Conservation (phyloP, 2,113 vertebrate genomes). For the Scortum barcoo region DNA sequence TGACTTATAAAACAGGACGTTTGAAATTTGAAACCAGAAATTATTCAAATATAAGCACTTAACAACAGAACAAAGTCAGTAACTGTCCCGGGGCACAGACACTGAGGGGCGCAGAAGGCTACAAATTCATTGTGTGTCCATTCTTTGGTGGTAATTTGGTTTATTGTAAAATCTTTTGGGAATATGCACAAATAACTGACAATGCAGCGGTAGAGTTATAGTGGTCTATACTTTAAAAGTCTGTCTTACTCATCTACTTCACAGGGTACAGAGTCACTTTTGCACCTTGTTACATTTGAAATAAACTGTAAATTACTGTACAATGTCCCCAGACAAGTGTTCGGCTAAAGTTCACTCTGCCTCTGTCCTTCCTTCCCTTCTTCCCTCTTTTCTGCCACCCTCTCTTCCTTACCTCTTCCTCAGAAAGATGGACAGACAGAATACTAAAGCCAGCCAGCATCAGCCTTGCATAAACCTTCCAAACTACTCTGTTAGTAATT, state of each 20-base stretch:
- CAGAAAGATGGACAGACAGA: not conserved
- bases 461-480: slow-evolving; percentile 30
- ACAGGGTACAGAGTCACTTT: not conserved
- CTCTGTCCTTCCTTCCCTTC: not conserved
- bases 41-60: not conserved
- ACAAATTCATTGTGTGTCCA: not conserved
- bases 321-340: not conserved
- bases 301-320: too few species aligned
- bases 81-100: not conserved
- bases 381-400: too few species aligned
- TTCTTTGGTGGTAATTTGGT: not conserved
- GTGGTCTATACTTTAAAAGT: not conserved
- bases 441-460: not conserved
- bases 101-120: not conserved
- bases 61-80: not conserved
- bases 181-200: not conserved
- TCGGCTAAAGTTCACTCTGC: not conserved
- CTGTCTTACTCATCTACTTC: not conserved
- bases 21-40: not conserved
- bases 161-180: not conserved
- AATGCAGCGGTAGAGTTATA: not conserved
- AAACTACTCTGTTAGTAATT: slow-evolving; percentile 49
- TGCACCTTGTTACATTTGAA: not conserved
- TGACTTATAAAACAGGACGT: not conserved
- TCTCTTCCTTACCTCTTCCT: not conserved